Conservation (phyloP, 2,888 invertebrate genomes). For the Unio delphinus region DNA sequence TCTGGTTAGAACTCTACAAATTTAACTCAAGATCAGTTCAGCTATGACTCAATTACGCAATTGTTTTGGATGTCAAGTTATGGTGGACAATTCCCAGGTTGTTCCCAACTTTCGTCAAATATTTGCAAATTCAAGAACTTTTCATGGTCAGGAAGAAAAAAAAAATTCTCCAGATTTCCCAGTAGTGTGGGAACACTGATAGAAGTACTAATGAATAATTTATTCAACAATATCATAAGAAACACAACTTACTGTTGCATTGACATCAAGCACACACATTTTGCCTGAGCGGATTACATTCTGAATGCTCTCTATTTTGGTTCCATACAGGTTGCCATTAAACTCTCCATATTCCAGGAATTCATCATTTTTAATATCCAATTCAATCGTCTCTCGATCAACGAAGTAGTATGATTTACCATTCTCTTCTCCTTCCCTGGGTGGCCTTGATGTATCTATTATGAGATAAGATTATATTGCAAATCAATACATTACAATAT, state of each 20-base stretch:
- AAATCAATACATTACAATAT: no score
- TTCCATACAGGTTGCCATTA: conserved; percentile 96
- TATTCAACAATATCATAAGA: neutral
- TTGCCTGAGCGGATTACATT: conserved; percentile 95
- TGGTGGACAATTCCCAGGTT: no score
- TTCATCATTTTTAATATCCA: conserved; percentile 91
- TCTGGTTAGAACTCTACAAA: no score
- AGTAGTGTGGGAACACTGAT: no score
- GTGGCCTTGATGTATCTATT: conserved; percentile 92
- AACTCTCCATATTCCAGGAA: conserved; percentile 99
- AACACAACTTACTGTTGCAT: conserved; percentile 77
- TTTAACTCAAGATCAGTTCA: no score
- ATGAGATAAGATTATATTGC: conserved; percentile 6
- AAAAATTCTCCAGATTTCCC: no score
- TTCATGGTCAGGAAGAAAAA: no score
- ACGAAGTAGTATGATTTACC: conserved; percentile 99
- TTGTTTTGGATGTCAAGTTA: no score
- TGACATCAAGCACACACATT: conserved; percentile 97
- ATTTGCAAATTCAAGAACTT: no score
- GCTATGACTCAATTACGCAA: no score
- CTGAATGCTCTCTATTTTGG: conserved; percentile 93
- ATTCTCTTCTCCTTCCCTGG: conserved; percentile 94
- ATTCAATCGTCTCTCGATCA: conserved; percentile 93
- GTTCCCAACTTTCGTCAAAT: no score
- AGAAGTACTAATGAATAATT: neutral